Evolutionary conservation across 2,113 vertebrate genomes (phyloP), one percentile per base, ranked within the genome.

Genomic region (Callipepla californica): DNA sequence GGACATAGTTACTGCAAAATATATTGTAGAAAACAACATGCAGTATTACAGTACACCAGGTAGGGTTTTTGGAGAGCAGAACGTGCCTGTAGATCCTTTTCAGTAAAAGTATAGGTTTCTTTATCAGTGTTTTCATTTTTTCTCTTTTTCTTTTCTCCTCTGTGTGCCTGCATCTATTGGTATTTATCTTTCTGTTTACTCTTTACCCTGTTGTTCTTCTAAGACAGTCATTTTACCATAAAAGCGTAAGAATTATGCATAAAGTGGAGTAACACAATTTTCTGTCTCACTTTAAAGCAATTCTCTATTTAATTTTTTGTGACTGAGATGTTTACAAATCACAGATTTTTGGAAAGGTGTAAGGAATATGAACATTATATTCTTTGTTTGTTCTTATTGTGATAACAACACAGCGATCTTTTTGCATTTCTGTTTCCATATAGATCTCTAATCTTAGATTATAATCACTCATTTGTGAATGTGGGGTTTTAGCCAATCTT

Each of bases 191-290:
- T 6, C n/a, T 3, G 2, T 21, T 79, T 58, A 26, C 30, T 51
- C 19, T 65, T n/a, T 22, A 57, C 25, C 6, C 23, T 70, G 5
- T 34, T 62, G 4, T 77, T 62, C 40, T 66, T 44, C 20, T 45
- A 94, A 87, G 53, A 32, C 69, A 70, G 28, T 38, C 40, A 66
- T 77, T 88, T 77, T 63, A 84, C 62, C 68, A 28, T 21, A 66
- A 89, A 80, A 62, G 30, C 16, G 70, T 26, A 66, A 58, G 55
- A 66, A 62, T 15, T 77, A n/a, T 2, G 3, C 13, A 44, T 62
- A 44, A 68, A 23, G 63, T 3, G 28, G 19, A 82, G n/a, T 26
- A 87, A 55, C 66, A 74, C 7, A 9, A 69, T 25, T 62, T 16
- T 65, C 20, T 69, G 6, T 44, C 13, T 18, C 23, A 50, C 26